Conservation (phyloP, 1,140 invertebrate species). For the Drosophila mayri region DNA sequence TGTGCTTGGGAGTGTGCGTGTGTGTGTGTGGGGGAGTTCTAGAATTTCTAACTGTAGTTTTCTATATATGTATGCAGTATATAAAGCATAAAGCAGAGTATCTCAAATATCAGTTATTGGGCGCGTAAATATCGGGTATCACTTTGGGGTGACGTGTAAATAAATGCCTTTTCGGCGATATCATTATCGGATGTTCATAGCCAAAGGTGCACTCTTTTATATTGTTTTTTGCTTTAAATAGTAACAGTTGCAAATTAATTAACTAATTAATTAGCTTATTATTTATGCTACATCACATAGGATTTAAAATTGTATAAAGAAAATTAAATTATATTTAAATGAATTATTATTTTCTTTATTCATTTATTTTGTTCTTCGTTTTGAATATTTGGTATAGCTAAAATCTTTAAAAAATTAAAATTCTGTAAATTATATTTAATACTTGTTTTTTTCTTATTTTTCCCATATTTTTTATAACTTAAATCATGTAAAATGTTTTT, state of each 20-base stretch:
- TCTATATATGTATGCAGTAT: not conserved
- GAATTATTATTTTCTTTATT: not conserved
- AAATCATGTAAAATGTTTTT: too few relatives aligned
- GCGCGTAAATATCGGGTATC: not conserved
- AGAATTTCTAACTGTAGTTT: not conserved
- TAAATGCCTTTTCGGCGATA: not conserved
- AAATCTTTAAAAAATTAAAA: too few relatives aligned
- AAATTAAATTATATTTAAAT: not conserved
- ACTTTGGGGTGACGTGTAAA: constrained; percentile 5
- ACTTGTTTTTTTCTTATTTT: too few relatives aligned
- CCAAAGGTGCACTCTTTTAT: not conserved
- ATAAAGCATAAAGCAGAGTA: not conserved
- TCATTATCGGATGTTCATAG: constrained; percentile 6
- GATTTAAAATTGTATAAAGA: not conserved
- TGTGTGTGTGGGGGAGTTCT: not conserved
- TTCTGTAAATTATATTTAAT: too few relatives aligned
- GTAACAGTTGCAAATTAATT: not conserved
- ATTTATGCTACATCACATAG: too few relatives aligned
- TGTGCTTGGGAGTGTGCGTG: not conserved
- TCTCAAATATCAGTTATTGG: not conserved
- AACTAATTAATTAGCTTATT: not conserved
- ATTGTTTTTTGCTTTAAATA: not conserved
- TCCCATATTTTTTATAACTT: too few relatives aligned
- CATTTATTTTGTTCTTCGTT: too few relatives aligned
- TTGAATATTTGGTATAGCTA: not conserved